Percentiles rank a stretch among this genome's conserved stretches.
Evolutionary conservation across 2,888 invertebrate genomes (phyloP).

Genomic region (Rhingia rostrata): DNA sequence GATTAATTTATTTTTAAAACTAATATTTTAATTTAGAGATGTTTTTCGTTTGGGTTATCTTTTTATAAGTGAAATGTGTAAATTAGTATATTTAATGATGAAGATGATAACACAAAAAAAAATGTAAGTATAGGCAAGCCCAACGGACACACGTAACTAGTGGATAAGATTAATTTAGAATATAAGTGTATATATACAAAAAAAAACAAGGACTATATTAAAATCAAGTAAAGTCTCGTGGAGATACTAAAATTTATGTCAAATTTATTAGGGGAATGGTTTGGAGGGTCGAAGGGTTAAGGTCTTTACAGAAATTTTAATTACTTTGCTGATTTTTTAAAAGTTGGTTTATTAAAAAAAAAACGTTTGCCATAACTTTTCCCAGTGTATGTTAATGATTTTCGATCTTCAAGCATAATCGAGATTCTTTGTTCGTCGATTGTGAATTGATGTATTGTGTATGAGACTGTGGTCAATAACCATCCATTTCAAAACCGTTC

Average conservation of each 20-base stretch:
- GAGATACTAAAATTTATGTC: conserved; percentile 8
- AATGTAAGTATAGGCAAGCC: conserved; percentile 70
- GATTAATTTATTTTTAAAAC: conserved; percentile 6
- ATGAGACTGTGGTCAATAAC: no score
- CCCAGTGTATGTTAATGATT: no score
- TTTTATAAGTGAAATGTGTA: conserved; percentile 58
- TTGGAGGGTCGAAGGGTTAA: not conserved
- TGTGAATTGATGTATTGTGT: no score
- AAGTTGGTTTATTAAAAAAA: no score
- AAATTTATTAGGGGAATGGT: not conserved
- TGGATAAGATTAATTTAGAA: conserved; percentile 47
- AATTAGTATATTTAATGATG: conserved; percentile 60
- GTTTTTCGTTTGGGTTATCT: conserved; percentile 8
- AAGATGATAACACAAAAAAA: conserved; percentile 10
- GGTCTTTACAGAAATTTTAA: not conserved
- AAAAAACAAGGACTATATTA: not conserved
- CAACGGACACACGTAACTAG: conserved; percentile 74
- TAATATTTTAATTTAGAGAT: conserved; percentile 12
- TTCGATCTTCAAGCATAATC: no score
- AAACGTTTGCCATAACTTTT: no score
- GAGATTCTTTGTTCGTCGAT: no score
- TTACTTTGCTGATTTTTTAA: no score
- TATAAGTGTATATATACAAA: conserved; percentile 40
- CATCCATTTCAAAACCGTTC: no score
- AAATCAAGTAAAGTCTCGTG: conserved; percentile 7